A percentile compares a stretch with the other conserved stretches of the same genome.
phyloP scores from a whole-genome alignment of 2,888 invertebrate genomes.

The Tenthredo distinguenda region DNA sequence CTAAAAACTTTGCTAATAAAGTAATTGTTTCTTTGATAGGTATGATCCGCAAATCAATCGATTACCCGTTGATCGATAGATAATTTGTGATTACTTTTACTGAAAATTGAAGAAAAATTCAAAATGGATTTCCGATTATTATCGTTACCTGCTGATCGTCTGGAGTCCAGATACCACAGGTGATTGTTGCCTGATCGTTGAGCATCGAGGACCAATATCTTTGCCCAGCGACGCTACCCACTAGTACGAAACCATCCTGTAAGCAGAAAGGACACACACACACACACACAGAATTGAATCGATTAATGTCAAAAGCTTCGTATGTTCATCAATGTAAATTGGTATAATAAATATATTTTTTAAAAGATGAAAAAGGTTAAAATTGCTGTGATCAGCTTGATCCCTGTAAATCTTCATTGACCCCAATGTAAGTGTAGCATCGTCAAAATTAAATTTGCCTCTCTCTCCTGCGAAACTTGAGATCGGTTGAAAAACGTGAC shows the following conservation, averaged over 20 bases:
- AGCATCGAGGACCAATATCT: constrained; percentile 99
- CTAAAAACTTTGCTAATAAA: not conserved
- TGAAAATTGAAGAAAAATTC: not conserved
- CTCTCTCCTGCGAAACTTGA: constrained; percentile 20
- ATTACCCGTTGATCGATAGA: not conserved
- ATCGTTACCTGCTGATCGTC: constrained; percentile 91
- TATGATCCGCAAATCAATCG: not conserved
- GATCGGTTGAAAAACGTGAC: constrained; percentile 24
- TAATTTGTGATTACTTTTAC: not conserved
- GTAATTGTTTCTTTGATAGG: not conserved
- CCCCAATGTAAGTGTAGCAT: not conserved
- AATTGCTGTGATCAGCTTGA: not conserved
- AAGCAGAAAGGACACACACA: not conserved
- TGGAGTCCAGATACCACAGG: constrained; percentile 98
- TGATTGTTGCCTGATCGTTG: constrained; percentile 95
- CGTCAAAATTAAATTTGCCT: not conserved
- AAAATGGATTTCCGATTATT: not conserved
- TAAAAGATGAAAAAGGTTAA: not conserved
- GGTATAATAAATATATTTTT: not conserved
- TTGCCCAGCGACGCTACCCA: constrained; percentile 98
- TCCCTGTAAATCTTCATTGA: not conserved
- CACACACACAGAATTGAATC: not conserved
- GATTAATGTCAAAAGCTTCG: not conserved
- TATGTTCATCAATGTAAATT: not conserved
- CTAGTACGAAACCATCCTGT: constrained; percentile 98